Percentiles rank a stretch among this genome's conserved stretches.
Conservation (phyloP, 2,888 invertebrate genomes). For the Ephialtes manifestator region DNA sequence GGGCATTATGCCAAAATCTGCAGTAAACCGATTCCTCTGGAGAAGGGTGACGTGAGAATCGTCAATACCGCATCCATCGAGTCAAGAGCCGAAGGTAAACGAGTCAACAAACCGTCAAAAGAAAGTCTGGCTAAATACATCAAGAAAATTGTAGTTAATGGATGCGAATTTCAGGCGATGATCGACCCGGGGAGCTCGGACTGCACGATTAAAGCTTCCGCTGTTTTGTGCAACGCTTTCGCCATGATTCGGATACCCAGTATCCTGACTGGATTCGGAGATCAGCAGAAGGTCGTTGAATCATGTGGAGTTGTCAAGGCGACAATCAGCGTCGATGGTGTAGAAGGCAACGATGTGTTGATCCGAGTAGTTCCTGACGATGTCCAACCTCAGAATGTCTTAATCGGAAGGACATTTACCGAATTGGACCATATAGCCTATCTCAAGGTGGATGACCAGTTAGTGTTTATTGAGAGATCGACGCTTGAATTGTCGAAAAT, state of each 20-base stretch:
- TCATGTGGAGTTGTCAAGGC: constrained; percentile 56
- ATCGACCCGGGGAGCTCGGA: constrained; percentile 64
- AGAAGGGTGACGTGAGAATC: constrained; percentile 38
- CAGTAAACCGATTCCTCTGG: constrained; percentile 52
- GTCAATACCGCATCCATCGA: constrained; percentile 1
- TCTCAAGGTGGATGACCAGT: constrained; percentile 60
- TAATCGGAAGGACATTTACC: constrained; percentile 71
- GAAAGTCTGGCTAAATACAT: constrained; percentile 64
- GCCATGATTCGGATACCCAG: constrained; percentile 24
- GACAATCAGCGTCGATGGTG: constrained; percentile 64
- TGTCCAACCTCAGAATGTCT: constrained; percentile 67
- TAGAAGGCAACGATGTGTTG: constrained; percentile 57
- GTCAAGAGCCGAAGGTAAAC: background rate
- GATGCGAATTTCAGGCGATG: constrained; percentile 48
- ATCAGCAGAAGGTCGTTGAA: constrained; percentile 30
- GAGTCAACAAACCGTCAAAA: background rate
- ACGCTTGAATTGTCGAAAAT: constrained; percentile 13
- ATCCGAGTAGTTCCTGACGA: constrained; percentile 72
- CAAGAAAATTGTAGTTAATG: constrained; percentile 52
- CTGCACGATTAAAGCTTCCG: constrained; percentile 63
- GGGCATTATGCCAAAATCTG: constrained; percentile 60
- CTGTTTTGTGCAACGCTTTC: constrained; percentile 42
- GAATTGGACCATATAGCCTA: constrained; percentile 69
- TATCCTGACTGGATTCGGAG: constrained; percentile 58
- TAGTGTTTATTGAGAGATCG: constrained; percentile 11